Percentiles rank a stretch among this genome's conserved stretches.
Conservation (phyloP, 2,797 vertebrate genomes). For the Pseudopleuronectes americanus region DNA sequence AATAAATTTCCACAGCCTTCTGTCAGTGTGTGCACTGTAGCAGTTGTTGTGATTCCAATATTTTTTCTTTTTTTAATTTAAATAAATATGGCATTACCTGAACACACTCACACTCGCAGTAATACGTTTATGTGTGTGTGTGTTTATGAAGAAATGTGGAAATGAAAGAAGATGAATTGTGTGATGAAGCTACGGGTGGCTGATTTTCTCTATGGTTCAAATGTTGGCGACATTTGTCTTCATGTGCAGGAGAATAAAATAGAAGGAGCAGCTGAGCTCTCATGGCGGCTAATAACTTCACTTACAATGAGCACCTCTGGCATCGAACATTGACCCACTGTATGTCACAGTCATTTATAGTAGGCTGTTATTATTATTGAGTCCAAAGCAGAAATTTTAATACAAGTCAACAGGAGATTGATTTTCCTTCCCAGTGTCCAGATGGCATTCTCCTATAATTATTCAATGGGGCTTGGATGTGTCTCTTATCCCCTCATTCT, state of each 20-base stretch:
- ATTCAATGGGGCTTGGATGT: constrained; percentile 43
- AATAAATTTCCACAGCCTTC: too few relatives aligned
- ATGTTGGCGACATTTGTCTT: constrained; percentile 68
- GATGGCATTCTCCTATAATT: constrained; percentile 67
- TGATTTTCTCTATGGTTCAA: constrained; percentile 73
- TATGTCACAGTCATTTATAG: constrained; percentile 31
- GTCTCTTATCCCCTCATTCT: constrained; percentile 53
- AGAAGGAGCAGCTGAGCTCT: constrained; percentile 48
- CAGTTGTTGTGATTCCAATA: too few relatives aligned
- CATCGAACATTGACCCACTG: constrained; percentile 2
- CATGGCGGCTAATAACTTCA: constrained; percentile 55
- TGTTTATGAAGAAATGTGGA: constrained; percentile 48
- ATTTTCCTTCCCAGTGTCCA: constrained; percentile 64
- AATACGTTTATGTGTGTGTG: constrained; percentile 30
- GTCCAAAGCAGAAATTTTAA: constrained; percentile 10
- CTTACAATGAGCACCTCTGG: constrained; percentile 36
- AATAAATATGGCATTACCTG: background rate
- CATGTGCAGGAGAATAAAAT: constrained; percentile 49
- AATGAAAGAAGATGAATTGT: constrained; percentile 64
- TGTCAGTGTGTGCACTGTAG: too few relatives aligned
- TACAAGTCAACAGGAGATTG: constrained; percentile 35
- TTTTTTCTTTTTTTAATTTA: background rate
- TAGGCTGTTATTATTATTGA: constrained; percentile 19
- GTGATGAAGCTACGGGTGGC: constrained; percentile 56
- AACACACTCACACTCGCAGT: background rate